Conservation (phyloP, 2,113 vertebrate species). For the Micronycteris hirsuta region DNA sequence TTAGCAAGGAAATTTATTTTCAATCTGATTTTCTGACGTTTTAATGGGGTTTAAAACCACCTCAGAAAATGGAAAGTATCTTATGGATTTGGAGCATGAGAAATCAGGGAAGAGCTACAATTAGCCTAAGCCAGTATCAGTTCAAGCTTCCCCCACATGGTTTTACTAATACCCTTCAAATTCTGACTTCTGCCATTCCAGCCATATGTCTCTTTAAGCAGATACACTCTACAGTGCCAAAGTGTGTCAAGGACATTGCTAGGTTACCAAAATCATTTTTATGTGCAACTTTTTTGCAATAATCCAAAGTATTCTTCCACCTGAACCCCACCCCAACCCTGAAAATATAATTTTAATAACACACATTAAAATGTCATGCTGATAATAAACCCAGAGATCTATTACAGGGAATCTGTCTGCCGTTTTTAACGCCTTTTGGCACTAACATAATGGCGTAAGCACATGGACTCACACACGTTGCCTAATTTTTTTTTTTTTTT, state of each 20-base stretch:
- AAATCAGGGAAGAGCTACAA: constrained; percentile 57
- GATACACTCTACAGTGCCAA: constrained; percentile 64
- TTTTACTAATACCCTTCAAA: constrained; percentile 74
- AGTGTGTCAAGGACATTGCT: constrained; percentile 67
- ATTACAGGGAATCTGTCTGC: constrained; percentile 65
- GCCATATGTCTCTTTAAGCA: constrained; percentile 75
- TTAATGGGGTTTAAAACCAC: constrained; percentile 8
- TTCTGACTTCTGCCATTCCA: constrained; percentile 70
- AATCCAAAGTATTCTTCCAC: constrained; percentile 62
- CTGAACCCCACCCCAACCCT: constrained; percentile 70
- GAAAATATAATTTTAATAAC: constrained; percentile 71
- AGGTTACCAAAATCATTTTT: constrained; percentile 72
- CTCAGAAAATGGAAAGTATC: constrained; percentile 18
- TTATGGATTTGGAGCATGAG: not conserved
- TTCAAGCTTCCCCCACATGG: constrained; percentile 67
- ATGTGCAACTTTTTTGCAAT: constrained; percentile 67
- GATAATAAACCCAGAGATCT: constrained; percentile 71
- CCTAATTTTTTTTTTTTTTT: constrained; percentile 19
- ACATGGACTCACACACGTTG: constrained; percentile 61
- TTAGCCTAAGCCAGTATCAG: constrained; percentile 57
- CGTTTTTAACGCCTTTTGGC: constrained; percentile 64
- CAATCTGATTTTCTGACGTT: constrained; percentile 17
- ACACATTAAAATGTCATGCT: constrained; percentile 67
- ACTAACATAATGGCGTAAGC: constrained; percentile 52
- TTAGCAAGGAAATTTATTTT: not conserved